Base-by-base conservation (phyloP, 2,888 invertebrate species). In the Cerastis rubricosa region DNA sequence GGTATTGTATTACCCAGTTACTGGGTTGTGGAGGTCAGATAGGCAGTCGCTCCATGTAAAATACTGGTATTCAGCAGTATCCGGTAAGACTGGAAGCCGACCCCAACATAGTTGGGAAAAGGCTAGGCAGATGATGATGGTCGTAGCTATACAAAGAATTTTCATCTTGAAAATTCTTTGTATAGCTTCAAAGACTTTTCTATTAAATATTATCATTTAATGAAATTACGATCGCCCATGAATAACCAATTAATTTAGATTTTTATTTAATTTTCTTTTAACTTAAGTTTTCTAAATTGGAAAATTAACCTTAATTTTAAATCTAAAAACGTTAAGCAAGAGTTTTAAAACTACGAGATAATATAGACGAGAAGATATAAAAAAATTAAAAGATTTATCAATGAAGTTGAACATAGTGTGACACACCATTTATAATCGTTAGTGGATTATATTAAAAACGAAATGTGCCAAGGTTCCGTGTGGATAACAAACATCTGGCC, bases 391-490 rank as follows among this genome's bases (percentile, higher is more conserved):
- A 73, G 57, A 78, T 65, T 78, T 79, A 74, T 78, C 69, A 79
- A 80, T 86, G 61, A 49, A 74, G 40, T 59, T 47, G 29, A 70
- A 74, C 68, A 76, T 67, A 73, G 2, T 3, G 1, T 29, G 25
- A 69, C 66, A 74, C 14, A 22, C 54, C 66, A 67, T 86, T 80
- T 64, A 65, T 78, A 78, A 83, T 65, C 57, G 43, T 67, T 71
- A 57, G 54, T 71, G 29, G 59, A 76, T 75, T 69, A 74, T 69
- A 83, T 66, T 71, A 76, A 63, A 71, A 69, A 68, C n/a, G 29
- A 87, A 82, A 70, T 77, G 59, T 85, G 87, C 64, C 87, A 87
- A 87, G 89, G 82, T 80, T 77, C 43, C 19, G 14, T 45, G 63
- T 71, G 29, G 70, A 71, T 73, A 75, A 71, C 35, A 68, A 87